Conservation (phyloP, 35 echinoderm and acorn worm genomes). For the Patiria miniata region DNA sequence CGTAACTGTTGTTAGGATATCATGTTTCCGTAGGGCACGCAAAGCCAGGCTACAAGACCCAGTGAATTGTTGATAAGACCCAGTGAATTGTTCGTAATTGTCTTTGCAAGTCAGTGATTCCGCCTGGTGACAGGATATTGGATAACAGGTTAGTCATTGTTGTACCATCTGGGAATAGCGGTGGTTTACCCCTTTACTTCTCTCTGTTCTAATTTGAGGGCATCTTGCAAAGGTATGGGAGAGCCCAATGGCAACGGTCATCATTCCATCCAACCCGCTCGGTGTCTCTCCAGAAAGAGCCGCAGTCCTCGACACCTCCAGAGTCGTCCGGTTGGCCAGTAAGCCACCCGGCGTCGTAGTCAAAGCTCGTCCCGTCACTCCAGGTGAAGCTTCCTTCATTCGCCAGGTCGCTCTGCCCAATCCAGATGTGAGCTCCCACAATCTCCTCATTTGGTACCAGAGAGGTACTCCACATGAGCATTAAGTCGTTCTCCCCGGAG, state of each 20-base stretch:
- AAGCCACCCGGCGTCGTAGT: neutral
- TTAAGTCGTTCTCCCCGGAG: slow-evolving; percentile 4
- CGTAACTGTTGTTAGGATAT: no score
- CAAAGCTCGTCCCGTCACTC: neutral
- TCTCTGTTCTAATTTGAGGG: no score
- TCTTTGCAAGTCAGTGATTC: no score
- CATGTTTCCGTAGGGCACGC: no score
- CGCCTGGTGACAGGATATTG: no score
- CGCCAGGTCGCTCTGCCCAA: neutral
- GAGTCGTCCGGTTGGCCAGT: neutral
- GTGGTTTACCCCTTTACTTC: no score
- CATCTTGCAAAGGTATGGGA: neutral
- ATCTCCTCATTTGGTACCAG: neutral
- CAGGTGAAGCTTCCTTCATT: slow-evolving; percentile 4
- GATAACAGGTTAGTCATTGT: no score
- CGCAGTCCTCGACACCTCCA: neutral
- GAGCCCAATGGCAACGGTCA: neutral
- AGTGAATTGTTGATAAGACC: no score
- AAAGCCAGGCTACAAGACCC: no score
- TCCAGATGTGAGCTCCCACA: neutral
- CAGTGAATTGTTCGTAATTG: no score
- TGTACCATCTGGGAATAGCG: no score
- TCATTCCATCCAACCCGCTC: neutral
- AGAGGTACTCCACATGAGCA: neutral
- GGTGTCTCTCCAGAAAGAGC: neutral